Evolutionary conservation across 2,888 invertebrate genomes (phyloP).

Genomic region (Celastrina argiolus): DNA sequence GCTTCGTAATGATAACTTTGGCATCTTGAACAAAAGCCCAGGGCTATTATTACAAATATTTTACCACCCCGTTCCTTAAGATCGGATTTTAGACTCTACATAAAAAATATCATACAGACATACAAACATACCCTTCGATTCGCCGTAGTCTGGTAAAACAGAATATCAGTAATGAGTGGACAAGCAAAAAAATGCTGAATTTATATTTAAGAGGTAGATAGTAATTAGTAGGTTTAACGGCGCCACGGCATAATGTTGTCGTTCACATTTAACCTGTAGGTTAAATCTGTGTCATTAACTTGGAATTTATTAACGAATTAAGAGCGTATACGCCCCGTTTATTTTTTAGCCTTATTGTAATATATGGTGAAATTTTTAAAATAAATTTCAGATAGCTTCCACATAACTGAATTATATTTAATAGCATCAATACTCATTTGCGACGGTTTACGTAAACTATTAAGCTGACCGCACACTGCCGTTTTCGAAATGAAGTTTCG

Average conservation of each 20-base stretch:
- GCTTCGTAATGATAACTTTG: too few species aligned
- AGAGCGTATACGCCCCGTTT: slow-evolving; percentile 2
- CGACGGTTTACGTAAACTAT: slow-evolving; percentile 36
- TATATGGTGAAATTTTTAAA: slow-evolving; percentile 14
- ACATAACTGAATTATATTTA: slow-evolving; percentile 25
- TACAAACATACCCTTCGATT: too few species aligned
- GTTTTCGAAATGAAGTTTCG: slow-evolving; percentile 1
- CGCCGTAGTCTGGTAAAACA: too few species aligned
- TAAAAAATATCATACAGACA: too few species aligned
- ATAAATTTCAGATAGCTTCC: slow-evolving; percentile 19
- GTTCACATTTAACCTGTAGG: background rate
- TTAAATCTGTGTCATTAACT: slow-evolving; percentile 13
- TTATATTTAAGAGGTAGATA: background rate
- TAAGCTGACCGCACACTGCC: slow-evolving; percentile 30
- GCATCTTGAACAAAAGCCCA: too few species aligned
- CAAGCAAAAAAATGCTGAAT: background rate
- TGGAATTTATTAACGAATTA: slow-evolving; percentile 17
- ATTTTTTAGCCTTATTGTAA: slow-evolving; percentile 5
- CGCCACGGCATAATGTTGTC: background rate
- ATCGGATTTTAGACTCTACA: too few species aligned
- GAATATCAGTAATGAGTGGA: background rate
- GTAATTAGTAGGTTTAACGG: background rate
- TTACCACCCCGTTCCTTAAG: too few species aligned
- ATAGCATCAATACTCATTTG: slow-evolving; percentile 34
- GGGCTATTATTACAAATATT: too few species aligned